phyloP scores from a whole-genome alignment of 2,888 invertebrate species.

The Podabrus alpinus region DNA sequence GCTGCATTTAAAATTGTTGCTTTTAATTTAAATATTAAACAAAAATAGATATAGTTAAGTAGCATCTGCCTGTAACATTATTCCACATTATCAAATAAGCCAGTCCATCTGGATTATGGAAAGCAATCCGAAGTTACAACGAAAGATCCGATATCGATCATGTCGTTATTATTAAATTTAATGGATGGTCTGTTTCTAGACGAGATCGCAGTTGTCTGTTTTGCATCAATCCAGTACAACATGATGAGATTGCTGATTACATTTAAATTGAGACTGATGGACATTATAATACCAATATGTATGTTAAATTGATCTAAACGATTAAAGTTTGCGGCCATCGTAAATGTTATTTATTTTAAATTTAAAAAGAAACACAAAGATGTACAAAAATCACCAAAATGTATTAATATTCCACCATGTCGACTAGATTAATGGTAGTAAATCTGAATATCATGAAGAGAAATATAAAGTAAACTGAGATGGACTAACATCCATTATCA shows the following conservation, averaged over 20 bases:
- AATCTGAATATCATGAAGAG: constrained; percentile 13
- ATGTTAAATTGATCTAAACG: constrained; percentile 42
- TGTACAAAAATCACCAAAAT: not conserved
- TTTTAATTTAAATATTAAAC: not conserved
- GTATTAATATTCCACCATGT: not conserved
- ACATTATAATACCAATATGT: constrained; percentile 52
- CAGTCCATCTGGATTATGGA: constrained; percentile 14
- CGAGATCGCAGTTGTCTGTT: constrained; percentile 31
- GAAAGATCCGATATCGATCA: constrained; percentile 25
- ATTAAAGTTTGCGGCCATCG: constrained; percentile 45
- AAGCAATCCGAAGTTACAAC: constrained; percentile 18
- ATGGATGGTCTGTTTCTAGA: constrained; percentile 33
- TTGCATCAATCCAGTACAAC: constrained; percentile 32
- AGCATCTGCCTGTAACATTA: not conserved
- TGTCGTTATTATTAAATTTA: constrained; percentile 32
- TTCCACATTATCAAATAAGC: not conserved
- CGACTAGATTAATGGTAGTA: constrained; percentile 9
- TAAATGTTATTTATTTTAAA: constrained; percentile 36
- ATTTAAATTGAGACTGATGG: constrained; percentile 52
- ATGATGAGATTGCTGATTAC: constrained; percentile 45
- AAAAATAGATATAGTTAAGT: not conserved
- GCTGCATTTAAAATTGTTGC: not conserved
- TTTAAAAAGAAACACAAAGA: not conserved
- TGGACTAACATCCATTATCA: constrained; percentile 38
- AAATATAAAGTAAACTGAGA: constrained; percentile 19